Percentiles rank a stretch among this genome's conserved stretches.
phyloP scores from a whole-genome alignment of 35 echinoderm and acorn worm species.

The Ophiothrix spiculata region DNA sequence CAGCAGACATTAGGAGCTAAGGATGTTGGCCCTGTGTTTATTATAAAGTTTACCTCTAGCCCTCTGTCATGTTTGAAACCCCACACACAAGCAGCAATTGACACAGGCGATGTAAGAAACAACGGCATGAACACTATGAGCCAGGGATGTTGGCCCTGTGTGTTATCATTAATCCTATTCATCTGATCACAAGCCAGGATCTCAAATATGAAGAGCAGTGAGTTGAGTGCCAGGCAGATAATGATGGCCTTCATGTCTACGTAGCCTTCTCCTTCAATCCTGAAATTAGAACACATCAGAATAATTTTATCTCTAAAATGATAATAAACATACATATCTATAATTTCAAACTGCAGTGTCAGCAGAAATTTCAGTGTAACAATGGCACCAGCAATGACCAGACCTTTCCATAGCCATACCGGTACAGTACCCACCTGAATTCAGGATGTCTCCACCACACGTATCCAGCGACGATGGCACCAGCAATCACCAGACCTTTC shows the following conservation, averaged over 20 bases:
- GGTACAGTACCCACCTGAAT: conserved; percentile 93
- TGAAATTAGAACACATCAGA: conserved; percentile 18
- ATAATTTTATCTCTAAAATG: background rate
- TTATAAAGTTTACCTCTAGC: conserved; percentile 72
- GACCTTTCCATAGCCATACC: background rate
- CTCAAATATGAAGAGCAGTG: conserved; percentile 88
- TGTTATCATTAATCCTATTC: conserved; percentile 27
- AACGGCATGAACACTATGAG: conserved; percentile 91
- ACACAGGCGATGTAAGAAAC: conserved; percentile 82
- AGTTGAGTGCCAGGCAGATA: conserved; percentile 82
- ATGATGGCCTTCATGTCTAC: conserved; percentile 92
- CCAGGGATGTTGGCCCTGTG: conserved; percentile 55
- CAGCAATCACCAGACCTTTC: conserved; percentile 78
- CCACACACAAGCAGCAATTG: conserved; percentile 96
- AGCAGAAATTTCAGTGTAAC: background rate
- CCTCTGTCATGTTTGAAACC: conserved; percentile 94
- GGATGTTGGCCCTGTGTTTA: too few relatives aligned
- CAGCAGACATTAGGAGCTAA: too few relatives aligned
- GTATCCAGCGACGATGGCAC: conserved; percentile 69
- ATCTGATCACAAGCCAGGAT: conserved; percentile 80
- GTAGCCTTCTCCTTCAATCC: conserved; percentile 96
- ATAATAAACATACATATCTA: too few relatives aligned
- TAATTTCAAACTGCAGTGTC: too few relatives aligned
- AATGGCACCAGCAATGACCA: background rate
- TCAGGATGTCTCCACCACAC: conserved; percentile 96